Conservation (phyloP, 2,797 vertebrate genomes). For the Sparus aurata region DNA sequence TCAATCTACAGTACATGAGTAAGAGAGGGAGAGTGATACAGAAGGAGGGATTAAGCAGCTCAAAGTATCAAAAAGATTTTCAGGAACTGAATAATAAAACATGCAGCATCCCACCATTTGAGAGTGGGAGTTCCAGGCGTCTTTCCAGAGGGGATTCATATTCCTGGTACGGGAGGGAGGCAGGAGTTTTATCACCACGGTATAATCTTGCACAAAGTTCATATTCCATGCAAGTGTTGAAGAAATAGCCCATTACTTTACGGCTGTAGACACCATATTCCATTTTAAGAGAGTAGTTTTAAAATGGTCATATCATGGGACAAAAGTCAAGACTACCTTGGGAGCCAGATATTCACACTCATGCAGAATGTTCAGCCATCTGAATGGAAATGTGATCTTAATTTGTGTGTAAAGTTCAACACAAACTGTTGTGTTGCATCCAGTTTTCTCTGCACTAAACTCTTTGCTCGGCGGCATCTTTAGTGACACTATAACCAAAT, state of each 20-base stretch:
- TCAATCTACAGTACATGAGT: slow-evolving; percentile 16
- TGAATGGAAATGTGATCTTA: not conserved
- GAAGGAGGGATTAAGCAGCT: slow-evolving; percentile 26
- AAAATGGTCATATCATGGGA: not conserved
- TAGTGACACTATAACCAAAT: too few relatives aligned
- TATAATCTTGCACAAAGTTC: slow-evolving; percentile 19
- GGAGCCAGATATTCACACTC: not conserved
- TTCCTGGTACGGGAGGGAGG: slow-evolving; percentile 18
- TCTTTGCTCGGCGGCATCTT: not conserved
- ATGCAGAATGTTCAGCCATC: not conserved
- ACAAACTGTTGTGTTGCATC: not conserved
- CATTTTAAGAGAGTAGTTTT: not conserved
- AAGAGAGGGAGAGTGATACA: slow-evolving; percentile 4
- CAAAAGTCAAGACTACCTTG: slow-evolving; percentile 4
- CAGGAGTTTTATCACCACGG: slow-evolving; percentile 19
- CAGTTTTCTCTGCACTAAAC: not conserved
- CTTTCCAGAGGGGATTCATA: slow-evolving; percentile 34
- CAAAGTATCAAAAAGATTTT: slow-evolving; percentile 27
- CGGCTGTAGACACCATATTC: not conserved
- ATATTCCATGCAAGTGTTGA: slow-evolving; percentile 15
- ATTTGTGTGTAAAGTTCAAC: not conserved
- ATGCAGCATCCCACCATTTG: not conserved
- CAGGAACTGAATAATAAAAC: slow-evolving; percentile 19
- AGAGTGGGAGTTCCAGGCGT: slow-evolving; percentile 32
- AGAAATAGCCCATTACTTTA: slow-evolving; percentile 8